phyloP scores from a whole-genome alignment of 2,113 vertebrate genomes.

The Hippocampus abdominalis region DNA sequence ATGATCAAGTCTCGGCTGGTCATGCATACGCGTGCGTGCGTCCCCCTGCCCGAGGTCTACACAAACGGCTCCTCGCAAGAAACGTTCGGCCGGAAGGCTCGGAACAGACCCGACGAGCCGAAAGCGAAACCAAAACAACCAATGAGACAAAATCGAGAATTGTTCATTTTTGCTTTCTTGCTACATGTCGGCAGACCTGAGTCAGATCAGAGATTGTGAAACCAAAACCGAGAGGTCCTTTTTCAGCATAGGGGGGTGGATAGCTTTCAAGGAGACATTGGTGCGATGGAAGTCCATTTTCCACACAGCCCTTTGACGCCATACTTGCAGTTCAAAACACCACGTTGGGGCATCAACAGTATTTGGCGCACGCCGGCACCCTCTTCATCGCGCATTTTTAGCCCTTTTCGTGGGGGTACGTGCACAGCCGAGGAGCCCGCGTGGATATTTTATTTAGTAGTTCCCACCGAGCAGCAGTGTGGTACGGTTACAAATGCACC shows the following conservation, averaged over 20 bases:
- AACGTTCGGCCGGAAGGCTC: neutral
- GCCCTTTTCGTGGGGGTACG: slow-evolving; percentile 50
- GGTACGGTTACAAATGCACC: neutral
- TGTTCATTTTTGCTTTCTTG: slow-evolving; percentile 18
- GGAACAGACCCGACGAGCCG: neutral
- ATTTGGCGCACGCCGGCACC: slow-evolving; percentile 54
- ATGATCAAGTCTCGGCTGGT: slow-evolving; percentile 19
- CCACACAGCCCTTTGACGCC: neutral
- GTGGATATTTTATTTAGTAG: slow-evolving; percentile 5
- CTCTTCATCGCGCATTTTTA: slow-evolving; percentile 33
- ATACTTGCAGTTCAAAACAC: neutral
- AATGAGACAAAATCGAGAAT: slow-evolving; percentile 18
- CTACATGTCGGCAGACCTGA: slow-evolving; percentile 64
- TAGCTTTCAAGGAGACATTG: neutral
- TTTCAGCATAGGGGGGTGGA: neutral
- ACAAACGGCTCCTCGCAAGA: neutral
- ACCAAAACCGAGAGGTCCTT: neutral
- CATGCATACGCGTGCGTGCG: slow-evolving; percentile 13
- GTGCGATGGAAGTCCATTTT: neutral
- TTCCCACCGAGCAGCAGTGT: neutral
- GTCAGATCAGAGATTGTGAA: slow-evolving; percentile 43
- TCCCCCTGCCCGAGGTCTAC: slow-evolving; percentile 54
- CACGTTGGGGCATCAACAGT: neutral
- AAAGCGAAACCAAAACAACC: neutral
- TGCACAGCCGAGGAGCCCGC: slow-evolving; percentile 32